phyloP scores from a whole-genome alignment of 2,113 vertebrate genomes.

The Hystrix cristata region DNA sequence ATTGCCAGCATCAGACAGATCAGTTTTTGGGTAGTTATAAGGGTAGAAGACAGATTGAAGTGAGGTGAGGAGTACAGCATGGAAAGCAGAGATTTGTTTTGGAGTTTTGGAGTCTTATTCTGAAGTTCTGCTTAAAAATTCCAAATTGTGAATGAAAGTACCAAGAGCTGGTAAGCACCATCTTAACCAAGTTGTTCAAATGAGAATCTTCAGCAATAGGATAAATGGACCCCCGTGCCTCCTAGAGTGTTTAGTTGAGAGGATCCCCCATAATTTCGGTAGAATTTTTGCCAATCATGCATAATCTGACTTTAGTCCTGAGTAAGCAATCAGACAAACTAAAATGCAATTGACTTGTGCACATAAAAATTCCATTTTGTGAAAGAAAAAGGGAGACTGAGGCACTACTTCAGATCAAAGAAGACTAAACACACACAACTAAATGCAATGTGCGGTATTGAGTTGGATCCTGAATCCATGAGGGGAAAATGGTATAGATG shows the following conservation, averaged over 20 bases:
- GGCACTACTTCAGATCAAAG: neutral
- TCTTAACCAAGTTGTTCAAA: neutral
- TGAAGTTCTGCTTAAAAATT: neutral
- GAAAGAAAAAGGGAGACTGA: neutral
- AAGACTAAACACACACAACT: neutral
- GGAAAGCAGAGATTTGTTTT: constrained; percentile 15
- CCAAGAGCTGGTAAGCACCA: neutral
- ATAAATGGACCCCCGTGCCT: neutral
- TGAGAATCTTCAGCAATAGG: constrained; percentile 11
- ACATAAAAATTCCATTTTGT: neutral
- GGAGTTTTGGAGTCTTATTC: neutral
- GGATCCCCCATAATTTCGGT: neutral
- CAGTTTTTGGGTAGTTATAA: neutral
- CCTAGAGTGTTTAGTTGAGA: neutral
- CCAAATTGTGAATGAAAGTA: constrained; percentile 8
- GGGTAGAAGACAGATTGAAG: neutral
- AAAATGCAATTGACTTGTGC: neutral
- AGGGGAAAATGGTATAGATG: neutral
- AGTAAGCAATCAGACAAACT: constrained; percentile 9
- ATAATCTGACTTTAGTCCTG: constrained; percentile 3
- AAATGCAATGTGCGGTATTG: neutral
- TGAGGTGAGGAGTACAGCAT: neutral
- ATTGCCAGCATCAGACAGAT: neutral
- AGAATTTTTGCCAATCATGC: neutral
- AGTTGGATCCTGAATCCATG: neutral